These are phyloP conservation scores for Schizopygopsis pylzovi DNA, from an alignment of 2,797 vertebrate genomes.

Conservation along the genomic window DNA sequence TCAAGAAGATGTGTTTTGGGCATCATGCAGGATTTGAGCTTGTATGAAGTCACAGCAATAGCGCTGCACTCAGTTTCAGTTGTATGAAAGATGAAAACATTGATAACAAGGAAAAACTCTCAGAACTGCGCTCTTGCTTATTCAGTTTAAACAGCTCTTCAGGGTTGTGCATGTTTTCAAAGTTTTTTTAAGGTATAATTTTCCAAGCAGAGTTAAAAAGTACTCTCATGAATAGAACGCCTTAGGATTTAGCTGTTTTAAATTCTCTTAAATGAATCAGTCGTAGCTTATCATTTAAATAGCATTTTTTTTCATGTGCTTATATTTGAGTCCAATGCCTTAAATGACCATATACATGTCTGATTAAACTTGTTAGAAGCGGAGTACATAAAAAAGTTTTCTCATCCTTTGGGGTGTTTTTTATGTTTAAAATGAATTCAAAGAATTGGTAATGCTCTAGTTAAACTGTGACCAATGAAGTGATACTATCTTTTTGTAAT, in stretches of 20 bases:
- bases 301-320: not conserved
- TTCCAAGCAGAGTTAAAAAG: not conserved
- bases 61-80: not conserved
- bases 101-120: not conserved
- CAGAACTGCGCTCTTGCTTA: not conserved
- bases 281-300: not conserved
- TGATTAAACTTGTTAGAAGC: not conserved
- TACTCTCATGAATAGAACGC: not conserved
- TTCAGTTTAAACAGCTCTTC: not conserved
- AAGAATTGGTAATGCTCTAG: not conserved
- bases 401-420: not conserved
- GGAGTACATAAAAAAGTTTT: not conserved
- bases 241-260: not conserved
- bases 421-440: not conserved
- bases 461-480: not conserved
- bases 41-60: not conserved
- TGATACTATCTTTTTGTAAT: not conserved
- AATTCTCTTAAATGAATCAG: not conserved
- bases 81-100: not conserved
- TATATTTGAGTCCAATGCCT: constrained; percentile 1
- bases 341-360: not conserved
- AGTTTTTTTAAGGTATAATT: not conserved
- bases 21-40: not conserved
- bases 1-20: not conserved
- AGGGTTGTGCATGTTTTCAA: not conserved